Evolutionary conservation across 1,140 invertebrate species (phyloP).

Genomic region (Dufourea novaeangliae): DNA sequence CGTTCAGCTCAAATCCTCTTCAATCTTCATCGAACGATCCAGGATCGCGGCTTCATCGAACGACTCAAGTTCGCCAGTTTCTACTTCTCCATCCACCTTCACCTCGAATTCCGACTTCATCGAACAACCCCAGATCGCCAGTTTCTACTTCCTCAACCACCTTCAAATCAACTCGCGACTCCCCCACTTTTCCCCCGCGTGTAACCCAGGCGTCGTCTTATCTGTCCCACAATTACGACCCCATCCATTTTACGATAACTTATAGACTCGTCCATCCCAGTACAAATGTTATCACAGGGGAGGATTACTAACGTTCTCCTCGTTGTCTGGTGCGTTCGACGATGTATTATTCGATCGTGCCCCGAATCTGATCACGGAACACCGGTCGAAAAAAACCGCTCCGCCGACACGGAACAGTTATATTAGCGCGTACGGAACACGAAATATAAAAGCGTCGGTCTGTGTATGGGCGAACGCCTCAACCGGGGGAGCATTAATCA

Average conservation of each 20-base stretch:
- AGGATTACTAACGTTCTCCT: constrained; percentile 25
- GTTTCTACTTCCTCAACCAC: too few species aligned
- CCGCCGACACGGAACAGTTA: constrained; percentile 4
- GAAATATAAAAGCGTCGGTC: not conserved
- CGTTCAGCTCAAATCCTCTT: too few species aligned
- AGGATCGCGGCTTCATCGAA: too few species aligned
- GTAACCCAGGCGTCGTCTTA: not conserved
- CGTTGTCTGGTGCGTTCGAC: not conserved
- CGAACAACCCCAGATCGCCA: too few species aligned
- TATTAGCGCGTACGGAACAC: not conserved
- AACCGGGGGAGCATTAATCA: constrained; percentile 24
- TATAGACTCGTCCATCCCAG: constrained; percentile 15
- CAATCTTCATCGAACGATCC: too few species aligned
- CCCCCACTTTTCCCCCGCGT: too few species aligned
- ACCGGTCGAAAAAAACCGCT: not conserved
- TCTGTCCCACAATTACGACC: constrained; percentile 16
- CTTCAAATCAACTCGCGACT: not conserved
- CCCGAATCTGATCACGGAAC: not conserved
- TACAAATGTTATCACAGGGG: constrained; percentile 27
- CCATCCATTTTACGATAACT: constrained; percentile 22
- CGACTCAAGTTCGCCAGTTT: too few species aligned
- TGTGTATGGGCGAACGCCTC: not conserved
- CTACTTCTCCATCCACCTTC: too few species aligned
- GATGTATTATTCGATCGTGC: constrained; percentile 24
- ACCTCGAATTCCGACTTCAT: too few species aligned